Evolutionary conservation across 2,113 vertebrate species (phyloP).

Genomic region (Amphilophus citrinellus): DNA sequence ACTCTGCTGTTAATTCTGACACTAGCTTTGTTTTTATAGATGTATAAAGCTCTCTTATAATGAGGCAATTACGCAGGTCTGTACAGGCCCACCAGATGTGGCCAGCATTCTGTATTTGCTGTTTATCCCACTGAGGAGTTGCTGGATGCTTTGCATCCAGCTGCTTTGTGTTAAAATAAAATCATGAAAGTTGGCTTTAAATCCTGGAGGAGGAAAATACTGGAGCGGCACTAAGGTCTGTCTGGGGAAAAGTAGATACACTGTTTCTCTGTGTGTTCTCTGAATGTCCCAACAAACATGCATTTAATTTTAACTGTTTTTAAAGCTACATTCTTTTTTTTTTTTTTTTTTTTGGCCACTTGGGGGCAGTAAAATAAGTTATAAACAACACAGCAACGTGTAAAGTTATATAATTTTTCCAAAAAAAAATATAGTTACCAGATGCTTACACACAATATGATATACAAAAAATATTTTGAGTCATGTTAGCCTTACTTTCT

Average conservation of each 20-base stretch:
- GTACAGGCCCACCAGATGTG: constrained; percentile 29
- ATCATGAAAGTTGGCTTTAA: constrained; percentile 14
- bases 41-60: constrained; percentile 36
- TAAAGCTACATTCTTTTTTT: neutral
- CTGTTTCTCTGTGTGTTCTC: neutral
- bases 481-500: neutral
- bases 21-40: constrained; percentile 31
- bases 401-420: neutral
- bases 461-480: neutral
- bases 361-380: neutral
- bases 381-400: neutral
- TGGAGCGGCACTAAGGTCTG: neutral
- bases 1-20: constrained; percentile 30
- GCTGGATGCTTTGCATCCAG: constrained; percentile 32
- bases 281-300: neutral
- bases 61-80: constrained; percentile 38
- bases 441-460: neutral
- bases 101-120: neutral
- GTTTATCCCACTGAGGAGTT: constrained; percentile 7
- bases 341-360: neutral
- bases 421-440: neutral
- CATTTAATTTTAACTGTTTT: neutral
- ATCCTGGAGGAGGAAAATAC: neutral
- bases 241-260: neutral
- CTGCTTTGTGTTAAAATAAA: constrained; percentile 60